Evolutionary conservation across 2,113 vertebrate genomes (phyloP), one percentile per base, ranked within the genome.

Genomic region (Boulengerochromis microlepis): DNA sequence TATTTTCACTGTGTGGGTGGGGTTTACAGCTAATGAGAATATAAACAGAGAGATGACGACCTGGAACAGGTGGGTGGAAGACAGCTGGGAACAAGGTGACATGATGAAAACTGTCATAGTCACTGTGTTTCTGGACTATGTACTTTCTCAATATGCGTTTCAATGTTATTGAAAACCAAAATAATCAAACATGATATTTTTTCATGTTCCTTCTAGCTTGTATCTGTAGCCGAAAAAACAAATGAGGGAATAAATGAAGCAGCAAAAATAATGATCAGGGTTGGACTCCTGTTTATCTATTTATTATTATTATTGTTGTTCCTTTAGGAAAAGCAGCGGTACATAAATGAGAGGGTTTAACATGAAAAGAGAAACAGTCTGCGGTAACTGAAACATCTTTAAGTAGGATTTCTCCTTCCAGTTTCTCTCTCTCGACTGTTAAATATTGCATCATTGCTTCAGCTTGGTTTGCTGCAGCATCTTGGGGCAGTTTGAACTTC

Each of bases 361-460:
- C 22, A 26, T 26, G 38, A 42, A 56, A 40, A 16, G 61, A 16
- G 54, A 69, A 11, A n/a, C 61, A 66, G 31, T 66, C 31, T 38
- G 61, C 31, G 2, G 9, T 22, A 52, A 83, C 89, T 89, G 85
- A 91, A 88, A 76, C 86, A 92, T 84, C 89, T 87, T 86, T 84
- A 15, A 84, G 82, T 61, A 86, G 42, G 42, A 56, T 29, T 22
- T 54, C 35, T 54, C 50, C 40, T 26, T 80, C 66, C 76, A 81
- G 89, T 93, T 92, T 93, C 88, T 81, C 38, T 66, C 61, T 12
- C 84, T 74, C 40, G 15, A 29, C 82, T 57, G 69, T 87, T 88
- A 74, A 83, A 6, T 29, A 33, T 91, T 91, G 89, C 85, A 91
- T 92, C 89, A 90, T 64, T 18, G 33, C 35, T n/a, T 61, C 8